Conservation (phyloP, 2,888 invertebrate species). For the Tyria jacobaeae region DNA sequence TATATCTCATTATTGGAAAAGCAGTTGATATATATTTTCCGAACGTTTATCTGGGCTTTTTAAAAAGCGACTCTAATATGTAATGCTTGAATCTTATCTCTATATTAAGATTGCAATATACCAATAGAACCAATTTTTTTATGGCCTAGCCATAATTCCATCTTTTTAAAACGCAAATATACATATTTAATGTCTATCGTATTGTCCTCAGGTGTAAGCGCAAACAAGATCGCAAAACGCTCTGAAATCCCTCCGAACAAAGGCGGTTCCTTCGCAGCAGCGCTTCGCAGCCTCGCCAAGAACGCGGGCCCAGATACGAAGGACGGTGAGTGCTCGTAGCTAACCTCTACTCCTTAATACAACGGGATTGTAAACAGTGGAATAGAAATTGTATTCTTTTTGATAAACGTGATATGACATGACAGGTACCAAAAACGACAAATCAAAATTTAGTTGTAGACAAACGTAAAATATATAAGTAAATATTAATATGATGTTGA, state of each 20-base stretch:
- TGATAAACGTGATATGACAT: background rate
- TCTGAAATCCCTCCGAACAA: slow-evolving; percentile 81
- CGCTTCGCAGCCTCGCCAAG: slow-evolving; percentile 95
- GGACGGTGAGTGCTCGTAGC: slow-evolving; percentile 82
- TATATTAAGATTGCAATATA: no score
- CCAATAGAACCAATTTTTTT: no score
- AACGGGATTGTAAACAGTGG: slow-evolving; percentile 32
- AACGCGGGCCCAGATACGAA: slow-evolving; percentile 93
- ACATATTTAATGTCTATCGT: background rate
- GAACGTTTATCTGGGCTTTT: no score
- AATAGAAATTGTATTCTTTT: background rate
- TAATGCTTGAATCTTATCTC: no score
- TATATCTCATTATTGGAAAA: no score
- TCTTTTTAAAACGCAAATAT: background rate
- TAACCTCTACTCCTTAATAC: slow-evolving; percentile 27
- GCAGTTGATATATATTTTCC: no score
- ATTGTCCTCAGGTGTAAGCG: slow-evolving; percentile 77
- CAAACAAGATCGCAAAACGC: slow-evolving; percentile 79
- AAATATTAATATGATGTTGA: no score
- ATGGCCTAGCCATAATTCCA: no score
- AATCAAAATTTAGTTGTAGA: no score
- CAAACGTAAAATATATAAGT: no score
- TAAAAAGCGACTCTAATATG: no score
- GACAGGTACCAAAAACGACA: no score
- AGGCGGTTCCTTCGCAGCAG: slow-evolving; percentile 95